Base-by-base conservation (phyloP, 2,888 invertebrate species). In the Caenorhabditis sulstoni region DNA sequence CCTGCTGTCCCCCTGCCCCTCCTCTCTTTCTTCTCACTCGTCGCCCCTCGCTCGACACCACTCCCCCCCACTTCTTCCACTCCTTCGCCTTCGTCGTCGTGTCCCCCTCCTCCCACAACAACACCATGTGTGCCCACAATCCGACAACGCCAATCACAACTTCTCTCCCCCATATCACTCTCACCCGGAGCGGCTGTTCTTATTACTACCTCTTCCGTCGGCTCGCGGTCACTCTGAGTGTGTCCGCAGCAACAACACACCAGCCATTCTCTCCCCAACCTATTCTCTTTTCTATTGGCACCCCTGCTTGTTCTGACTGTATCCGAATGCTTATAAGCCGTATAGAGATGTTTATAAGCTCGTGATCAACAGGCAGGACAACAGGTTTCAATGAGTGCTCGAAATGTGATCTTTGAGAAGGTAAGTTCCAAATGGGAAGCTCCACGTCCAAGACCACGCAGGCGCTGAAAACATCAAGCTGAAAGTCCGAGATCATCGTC, bases 361-460 rank as follows among this genome's bases (percentile, higher is more conserved):
- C 77, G 70, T 75, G 75, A 77, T 70, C 58, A 77, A 77, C 77
- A 77, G 77, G 77, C 77, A 77, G 77, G 66, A 77, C 67, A 57
- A 75, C 71, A 58, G 18, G 49, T 22, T 20, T 57, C 5, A 37
- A 11, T 50, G 50, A 29, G 29, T 29, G 29, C 29, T 29, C 22
- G 7, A 18, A 16, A 23, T n/a, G n/a, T n/a, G n/a, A n/a, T n/a
- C 23, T 45, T 53, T 44, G 7, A 45, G 35, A n/a, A 22, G 45
- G 47, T 3, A 47, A 23, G 12, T n/a, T n/a, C n/a, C n/a, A n/a
- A n/a, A n/a, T n/a, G n/a, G n/a, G n/a, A n/a, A n/a, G n/a, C n/a
- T n/a, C n/a, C n/a, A n/a, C n/a, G n/a, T n/a, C n/a, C n/a, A n/a
- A n/a, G n/a, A n/a, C n/a, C n/a, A n/a, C n/a, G n/a, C n/a, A n/a